Evolutionary conservation across 2,888 invertebrate genomes (phyloP), one percentile per base, ranked within the genome.

Genomic region (Agrilus biguttatus): DNA sequence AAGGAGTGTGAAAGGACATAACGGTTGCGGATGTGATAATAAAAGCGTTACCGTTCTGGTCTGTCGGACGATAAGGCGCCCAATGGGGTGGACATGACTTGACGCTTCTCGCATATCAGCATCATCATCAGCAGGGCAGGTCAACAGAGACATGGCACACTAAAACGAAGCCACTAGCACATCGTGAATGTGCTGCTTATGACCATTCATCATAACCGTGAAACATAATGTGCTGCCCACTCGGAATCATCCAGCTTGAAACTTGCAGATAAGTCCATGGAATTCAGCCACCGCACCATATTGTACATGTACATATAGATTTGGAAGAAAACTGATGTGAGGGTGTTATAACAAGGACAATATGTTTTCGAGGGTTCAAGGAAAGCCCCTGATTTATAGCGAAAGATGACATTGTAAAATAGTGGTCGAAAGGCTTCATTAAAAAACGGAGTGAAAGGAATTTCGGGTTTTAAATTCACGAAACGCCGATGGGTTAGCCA

Each of bases 11-110:
- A 10, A 28, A 28, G 28, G 5, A 28, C 8, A 8, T 28, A 28
- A 28, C 28, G 28, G 4, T 10, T 10, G 8, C 28, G 28, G 28
- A 28, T 28, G 28, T 10, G 28, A 28, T 28, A 28, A 28, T 28
- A 28, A 28, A 28, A 8, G 48, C 47, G 44, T 40, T 47, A 46
- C 47, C 47, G 21, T 21, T 5, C 21, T 21, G 21, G 21, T 21
- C 21, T 21, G 21, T 21, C 21, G 45, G 45, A 47, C 49, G 51
- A 51, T 51, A 51, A 51, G 51, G 45, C 50, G 58, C 54, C 59
- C 59, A 61, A 61, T 61, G 60, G 59, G 52, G 57, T 61, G 60
- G 60, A 61, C 60, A 57, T 61, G 60, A 61, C 59, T 53, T 50
- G 52, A 58, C 59, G 57, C 50, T 55, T 50, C 50, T 49, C 53